A percentile compares a stretch with the other conserved stretches of the same genome.
Evolutionary conservation across 2,113 vertebrate genomes (phyloP).

Genomic region (Pterocles gutturalis): DNA sequence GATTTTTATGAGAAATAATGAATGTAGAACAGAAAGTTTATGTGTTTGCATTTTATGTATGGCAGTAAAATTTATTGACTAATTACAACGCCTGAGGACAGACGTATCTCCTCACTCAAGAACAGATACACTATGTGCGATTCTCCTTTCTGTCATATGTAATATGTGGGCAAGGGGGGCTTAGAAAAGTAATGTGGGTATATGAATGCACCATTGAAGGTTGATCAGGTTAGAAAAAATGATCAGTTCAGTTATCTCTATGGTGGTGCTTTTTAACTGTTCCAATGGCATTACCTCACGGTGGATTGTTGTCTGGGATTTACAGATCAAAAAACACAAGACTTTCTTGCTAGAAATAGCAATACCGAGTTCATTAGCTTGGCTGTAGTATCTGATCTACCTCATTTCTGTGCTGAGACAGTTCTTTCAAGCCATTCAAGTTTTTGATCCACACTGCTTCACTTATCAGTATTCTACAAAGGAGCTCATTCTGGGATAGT

Average conservation of each 20-base stretch:
- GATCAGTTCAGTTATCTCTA: background rate
- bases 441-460: background rate
- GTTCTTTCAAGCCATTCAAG: background rate
- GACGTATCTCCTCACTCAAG: background rate
- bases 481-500: background rate
- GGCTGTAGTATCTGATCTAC: background rate
- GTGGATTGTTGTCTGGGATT: background rate
- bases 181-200: background rate
- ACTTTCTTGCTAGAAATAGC: background rate
- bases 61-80: background rate
- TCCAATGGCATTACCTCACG: background rate
- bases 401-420: background rate
- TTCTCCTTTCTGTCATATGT: background rate
- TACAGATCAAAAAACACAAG: background rate
- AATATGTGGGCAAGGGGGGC: background rate
- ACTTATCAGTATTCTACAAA: background rate
- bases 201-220: background rate
- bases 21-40: background rate
- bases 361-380: background rate
- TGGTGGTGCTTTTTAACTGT: background rate
- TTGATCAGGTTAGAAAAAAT: background rate
- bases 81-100: background rate
- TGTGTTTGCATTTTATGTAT: background rate
- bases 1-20: background rate
- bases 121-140: background rate